Evolutionary conservation across 2,113 vertebrate genomes (phyloP), one percentile per base, ranked within the genome.

Genomic region (Hystrix cristata): DNA sequence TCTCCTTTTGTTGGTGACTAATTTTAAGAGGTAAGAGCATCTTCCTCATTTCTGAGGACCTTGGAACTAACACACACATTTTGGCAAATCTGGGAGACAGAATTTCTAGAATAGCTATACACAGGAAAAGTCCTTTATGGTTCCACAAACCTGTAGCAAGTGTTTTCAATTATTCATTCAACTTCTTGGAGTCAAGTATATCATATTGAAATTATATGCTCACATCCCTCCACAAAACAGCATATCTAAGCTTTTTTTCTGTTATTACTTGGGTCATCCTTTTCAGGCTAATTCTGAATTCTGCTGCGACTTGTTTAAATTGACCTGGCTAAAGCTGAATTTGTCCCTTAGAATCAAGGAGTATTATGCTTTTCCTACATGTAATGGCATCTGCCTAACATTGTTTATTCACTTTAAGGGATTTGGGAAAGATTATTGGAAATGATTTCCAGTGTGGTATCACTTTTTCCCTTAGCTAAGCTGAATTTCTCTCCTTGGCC

Each of bases 401-500:
- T 27, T 31, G 76, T 23, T 2, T 81, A 60, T 65, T 95, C 59
- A 60, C 92, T 87, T 46, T 10, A 72, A 95, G 85, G 51, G 76
- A 72, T 93, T 93, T 18, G 11, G 51, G 79, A n/a, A 76, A 92
- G 80, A 65, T 96, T 60, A 96, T 43, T 72, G 80, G 62, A 95
- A 87, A 65, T 74, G 76, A 91, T 72, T 87, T 88, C 79, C 84
- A 65, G 34, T 9, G 8, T 5, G 12, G 31, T 13, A 60, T 31
- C 8, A 8, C 72, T 95, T 96, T 94, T 96, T 90, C 84, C 87
- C 38, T 96, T 88, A 84, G 0, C 0, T 88, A 67, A 86, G 46
- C 93, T 95, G 87, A 95, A 94, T 97, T 96, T 96, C 55, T 93
- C 80, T 78, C 57, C 11, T 92, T 85, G 74, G 76, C 65, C 72